A percentile compares a stretch with the other conserved stretches of the same genome.
These are phyloP conservation scores for Mellivora capensis DNA, from an alignment of 2,113 vertebrate species.

Conservation along the genomic window DNA sequence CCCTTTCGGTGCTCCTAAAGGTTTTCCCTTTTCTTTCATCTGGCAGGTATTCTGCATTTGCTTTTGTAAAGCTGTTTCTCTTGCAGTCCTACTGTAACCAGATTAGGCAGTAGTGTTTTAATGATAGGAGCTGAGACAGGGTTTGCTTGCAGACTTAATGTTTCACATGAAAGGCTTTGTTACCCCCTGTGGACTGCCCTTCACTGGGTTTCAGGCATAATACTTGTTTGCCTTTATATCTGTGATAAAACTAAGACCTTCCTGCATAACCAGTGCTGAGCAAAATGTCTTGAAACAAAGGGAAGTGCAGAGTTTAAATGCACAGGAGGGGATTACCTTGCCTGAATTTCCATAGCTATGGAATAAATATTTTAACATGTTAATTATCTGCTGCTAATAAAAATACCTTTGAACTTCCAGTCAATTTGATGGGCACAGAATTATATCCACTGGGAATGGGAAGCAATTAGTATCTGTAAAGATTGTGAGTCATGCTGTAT, in stretches of 20 bases:
- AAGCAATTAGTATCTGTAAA: slow-evolving; percentile 82
- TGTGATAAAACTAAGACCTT: slow-evolving; percentile 67
- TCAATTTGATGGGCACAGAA: slow-evolving; percentile 78
- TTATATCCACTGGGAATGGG: slow-evolving; percentile 75
- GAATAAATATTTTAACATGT: slow-evolving; percentile 85
- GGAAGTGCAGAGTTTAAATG: slow-evolving; percentile 71
- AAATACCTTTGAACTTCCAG: slow-evolving; percentile 84
- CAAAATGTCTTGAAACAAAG: slow-evolving; percentile 78
- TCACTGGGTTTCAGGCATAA: slow-evolving; percentile 66
- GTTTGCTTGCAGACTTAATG: slow-evolving; percentile 59
- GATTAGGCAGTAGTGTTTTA: slow-evolving; percentile 36
- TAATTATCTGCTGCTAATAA: slow-evolving; percentile 85
- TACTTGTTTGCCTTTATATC: slow-evolving; percentile 75
- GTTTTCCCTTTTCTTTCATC: slow-evolving; percentile 37
- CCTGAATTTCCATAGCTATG: slow-evolving; percentile 81
- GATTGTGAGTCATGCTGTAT: slow-evolving; percentile 72
- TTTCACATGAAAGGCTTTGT: slow-evolving; percentile 64
- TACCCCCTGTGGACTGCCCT: slow-evolving; percentile 41
- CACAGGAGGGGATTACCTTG: slow-evolving; percentile 78
- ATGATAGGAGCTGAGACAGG: not conserved
- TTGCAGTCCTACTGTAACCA: slow-evolving; percentile 5
- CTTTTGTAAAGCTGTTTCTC: slow-evolving; percentile 52
- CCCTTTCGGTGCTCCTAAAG: not conserved
- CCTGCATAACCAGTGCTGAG: slow-evolving; percentile 47
- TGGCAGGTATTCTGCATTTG: slow-evolving; percentile 35